These are phyloP conservation scores for Clivina fossor DNA, from an alignment of 2,888 invertebrate species.

Conservation along the genomic window DNA sequence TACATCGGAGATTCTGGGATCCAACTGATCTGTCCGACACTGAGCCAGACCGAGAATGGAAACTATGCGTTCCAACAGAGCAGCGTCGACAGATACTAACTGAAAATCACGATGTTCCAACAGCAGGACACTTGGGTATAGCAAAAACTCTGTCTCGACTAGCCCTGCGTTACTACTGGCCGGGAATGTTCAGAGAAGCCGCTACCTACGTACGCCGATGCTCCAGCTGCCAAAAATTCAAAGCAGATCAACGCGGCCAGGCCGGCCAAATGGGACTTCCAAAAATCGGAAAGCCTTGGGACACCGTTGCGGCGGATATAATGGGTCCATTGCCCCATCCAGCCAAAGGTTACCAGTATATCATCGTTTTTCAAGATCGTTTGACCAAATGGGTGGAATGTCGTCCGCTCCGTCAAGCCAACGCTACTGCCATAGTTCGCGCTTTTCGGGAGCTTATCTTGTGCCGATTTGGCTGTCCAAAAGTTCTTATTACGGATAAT, in stretches of 20 bases:
- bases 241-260: background rate
- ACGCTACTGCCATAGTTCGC: constrained; percentile 21
- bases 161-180: constrained; percentile 35
- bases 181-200: constrained; percentile 33
- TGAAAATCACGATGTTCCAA: constrained; percentile 27
- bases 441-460: constrained; percentile 10
- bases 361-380: constrained; percentile 41
- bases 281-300: constrained; percentile 30
- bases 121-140: constrained; percentile 34
- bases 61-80: constrained; percentile 3
- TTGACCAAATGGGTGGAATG: constrained; percentile 41
- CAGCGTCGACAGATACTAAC: constrained; percentile 12
- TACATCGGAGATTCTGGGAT: constrained; percentile 9
- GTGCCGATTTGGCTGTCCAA: constrained; percentile 21
- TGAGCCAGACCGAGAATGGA: constrained; percentile 11
- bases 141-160: constrained; percentile 34
- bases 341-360: constrained; percentile 30
- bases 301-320: constrained; percentile 32
- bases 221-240: constrained; percentile 4
- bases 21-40: constrained; percentile 7
- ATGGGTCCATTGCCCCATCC: constrained; percentile 37
- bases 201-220: constrained; percentile 26
- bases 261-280: background rate
- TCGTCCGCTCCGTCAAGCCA: constrained; percentile 36
- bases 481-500: constrained; percentile 20